A percentile compares a stretch with the other conserved stretches of the same genome.
These are phyloP conservation scores for Drosophila acutilabella DNA, from an alignment of 2,888 invertebrate species.

Conservation along the genomic window DNA sequence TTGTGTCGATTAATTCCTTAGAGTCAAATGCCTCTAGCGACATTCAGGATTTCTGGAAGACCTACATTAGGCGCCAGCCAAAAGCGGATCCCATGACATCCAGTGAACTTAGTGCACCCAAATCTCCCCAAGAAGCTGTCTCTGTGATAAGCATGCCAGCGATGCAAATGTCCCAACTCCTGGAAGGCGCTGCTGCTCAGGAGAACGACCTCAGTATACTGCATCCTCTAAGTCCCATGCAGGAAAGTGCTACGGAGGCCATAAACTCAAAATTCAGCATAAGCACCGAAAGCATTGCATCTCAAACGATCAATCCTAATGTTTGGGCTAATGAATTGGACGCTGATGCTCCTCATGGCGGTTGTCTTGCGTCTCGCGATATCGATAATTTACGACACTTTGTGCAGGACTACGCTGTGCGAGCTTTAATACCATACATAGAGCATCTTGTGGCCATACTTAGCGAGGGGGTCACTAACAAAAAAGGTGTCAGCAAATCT, in stretches of 20 bases:
- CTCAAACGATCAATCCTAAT: conserved; percentile 86
- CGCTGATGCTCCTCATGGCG: conserved; percentile 88
- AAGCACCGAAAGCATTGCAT: conserved; percentile 87
- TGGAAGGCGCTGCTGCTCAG: conserved; percentile 62
- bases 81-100: conserved; percentile 83
- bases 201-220: conserved; percentile 85
- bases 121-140: conserved; percentile 87
- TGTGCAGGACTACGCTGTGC: conserved; percentile 93
- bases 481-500: conserved; percentile 96
- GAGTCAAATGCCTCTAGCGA: conserved; percentile 87
- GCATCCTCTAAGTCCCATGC: conserved; percentile 92
- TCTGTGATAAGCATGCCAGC: conserved; percentile 83
- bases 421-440: conserved; percentile 95
- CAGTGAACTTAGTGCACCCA: conserved; percentile 86
- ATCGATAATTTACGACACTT: conserved; percentile 93
- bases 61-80: conserved; percentile 89
- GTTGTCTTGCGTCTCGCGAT: conserved; percentile 92
- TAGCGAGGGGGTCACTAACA: conserved; percentile 92
- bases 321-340: conserved; percentile 87
- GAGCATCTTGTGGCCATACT: conserved; percentile 94
- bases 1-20: conserved; percentile 95
- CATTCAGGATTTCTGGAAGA: conserved; percentile 94
- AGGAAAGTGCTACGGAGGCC: conserved; percentile 87
- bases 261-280: conserved; percentile 85
- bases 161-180: conserved; percentile 79